These are phyloP conservation scores for Iphiclides podalirius DNA, from an alignment of 2,888 invertebrate genomes.

Conservation along the genomic window DNA sequence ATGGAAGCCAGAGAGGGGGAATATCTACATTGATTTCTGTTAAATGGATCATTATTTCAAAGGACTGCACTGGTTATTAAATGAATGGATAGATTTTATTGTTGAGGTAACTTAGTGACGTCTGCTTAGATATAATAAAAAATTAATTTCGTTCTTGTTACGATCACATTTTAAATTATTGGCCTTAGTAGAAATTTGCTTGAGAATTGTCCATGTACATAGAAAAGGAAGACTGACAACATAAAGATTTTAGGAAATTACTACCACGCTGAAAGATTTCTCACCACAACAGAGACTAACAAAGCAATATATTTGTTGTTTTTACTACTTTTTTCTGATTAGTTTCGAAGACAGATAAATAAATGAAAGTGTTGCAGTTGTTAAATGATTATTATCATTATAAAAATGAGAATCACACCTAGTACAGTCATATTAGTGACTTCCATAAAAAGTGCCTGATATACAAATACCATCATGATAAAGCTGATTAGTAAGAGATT, in stretches of 20 bases:
- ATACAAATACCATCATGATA: conserved; percentile 9
- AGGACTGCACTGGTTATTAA: conserved; percentile 5
- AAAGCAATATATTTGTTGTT: neutral
- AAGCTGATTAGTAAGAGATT: conserved; percentile 2
- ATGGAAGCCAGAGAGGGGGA: neutral
- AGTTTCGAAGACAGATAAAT: neutral
- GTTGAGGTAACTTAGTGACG: neutral
- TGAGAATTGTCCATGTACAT: conserved; percentile 62
- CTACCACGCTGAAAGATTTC: neutral
- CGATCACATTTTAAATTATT: neutral
- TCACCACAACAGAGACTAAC: too few species aligned
- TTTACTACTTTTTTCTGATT: too few species aligned
- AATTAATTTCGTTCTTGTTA: neutral
- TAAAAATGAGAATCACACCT: neutral
- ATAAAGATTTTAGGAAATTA: neutral
- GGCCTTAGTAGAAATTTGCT: neutral
- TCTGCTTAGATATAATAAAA: neutral
- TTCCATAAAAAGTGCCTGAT: conserved; percentile 22
- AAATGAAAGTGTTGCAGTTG: neutral
- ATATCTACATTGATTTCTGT: neutral
- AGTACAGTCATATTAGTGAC: conserved; percentile 9
- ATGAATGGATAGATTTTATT: neutral
- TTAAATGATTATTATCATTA: neutral
- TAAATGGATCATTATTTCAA: neutral
- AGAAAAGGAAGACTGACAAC: conserved; percentile 67